These are phyloP conservation scores for Cnemophilus loriae DNA, from an alignment of 2,113 vertebrate genomes.

Conservation along the genomic window DNA sequence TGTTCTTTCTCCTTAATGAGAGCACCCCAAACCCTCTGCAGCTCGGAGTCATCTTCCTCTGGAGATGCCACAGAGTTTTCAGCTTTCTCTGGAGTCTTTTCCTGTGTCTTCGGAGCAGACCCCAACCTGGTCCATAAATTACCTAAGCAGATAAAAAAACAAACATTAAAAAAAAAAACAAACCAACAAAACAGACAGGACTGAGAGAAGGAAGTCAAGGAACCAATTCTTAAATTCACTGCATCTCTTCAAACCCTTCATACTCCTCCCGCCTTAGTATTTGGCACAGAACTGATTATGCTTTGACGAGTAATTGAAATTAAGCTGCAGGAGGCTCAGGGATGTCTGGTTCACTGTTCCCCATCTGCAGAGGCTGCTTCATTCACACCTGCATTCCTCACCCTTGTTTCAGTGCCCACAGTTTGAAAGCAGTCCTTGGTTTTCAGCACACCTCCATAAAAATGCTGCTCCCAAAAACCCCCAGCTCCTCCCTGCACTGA, in stretches of 20 bases:
- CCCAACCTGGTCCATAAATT: conserved; percentile 92
- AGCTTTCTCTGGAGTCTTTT: conserved; percentile 67
- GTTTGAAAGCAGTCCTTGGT: neutral
- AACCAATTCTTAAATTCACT: neutral
- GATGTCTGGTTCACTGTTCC: neutral
- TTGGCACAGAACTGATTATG: neutral
- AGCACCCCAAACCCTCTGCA: conserved; percentile 93
- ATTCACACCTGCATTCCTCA: neutral
- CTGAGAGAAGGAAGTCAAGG: neutral
- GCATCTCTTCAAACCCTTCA: neutral
- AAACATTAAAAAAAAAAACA: neutral
- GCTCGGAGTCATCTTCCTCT: conserved; percentile 90
- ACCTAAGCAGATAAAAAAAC: conserved; percentile 65
- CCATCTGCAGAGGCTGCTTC: neutral
- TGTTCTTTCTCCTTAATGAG: conserved; percentile 95
- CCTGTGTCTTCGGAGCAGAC: conserved; percentile 76
- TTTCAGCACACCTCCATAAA: neutral
- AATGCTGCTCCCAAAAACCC: neutral
- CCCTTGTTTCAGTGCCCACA: neutral
- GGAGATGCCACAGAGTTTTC: conserved; percentile 41
- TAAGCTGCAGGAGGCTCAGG: neutral
- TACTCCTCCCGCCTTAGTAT: neutral
- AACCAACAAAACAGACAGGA: neutral
- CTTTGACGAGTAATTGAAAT: neutral
- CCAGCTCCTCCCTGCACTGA: neutral